These are phyloP conservation scores for Allobates femoralis DNA, from an alignment of 2,797 vertebrate species.

Conservation along the genomic window DNA sequence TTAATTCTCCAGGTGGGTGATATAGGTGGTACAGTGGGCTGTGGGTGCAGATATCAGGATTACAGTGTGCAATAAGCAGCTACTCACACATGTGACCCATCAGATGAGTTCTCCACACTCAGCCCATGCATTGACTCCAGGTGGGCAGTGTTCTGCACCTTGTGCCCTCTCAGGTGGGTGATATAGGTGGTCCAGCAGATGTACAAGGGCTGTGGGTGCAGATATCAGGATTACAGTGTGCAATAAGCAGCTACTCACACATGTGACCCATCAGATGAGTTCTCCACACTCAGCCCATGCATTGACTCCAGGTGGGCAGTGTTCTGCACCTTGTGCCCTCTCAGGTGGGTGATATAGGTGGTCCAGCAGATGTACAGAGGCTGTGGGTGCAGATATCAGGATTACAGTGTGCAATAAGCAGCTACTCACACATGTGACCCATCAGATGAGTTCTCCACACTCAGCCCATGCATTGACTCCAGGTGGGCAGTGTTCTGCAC, in stretches of 20 bases:
- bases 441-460: not conserved
- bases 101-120: not conserved
- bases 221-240: not conserved
- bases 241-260: conserved; percentile 24
- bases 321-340: not conserved
- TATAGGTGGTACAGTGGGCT: not conserved
- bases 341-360: not conserved
- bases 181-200: conserved; percentile 2
- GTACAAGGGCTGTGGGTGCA: not conserved
- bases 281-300: not conserved
- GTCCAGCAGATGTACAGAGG: not conserved
- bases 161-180: not conserved
- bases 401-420: not conserved
- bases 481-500: not conserved
- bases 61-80: not conserved
- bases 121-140: too few species aligned
- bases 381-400: not conserved
- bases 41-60: not conserved
- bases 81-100: conserved; percentile 27
- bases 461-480: too few species aligned
- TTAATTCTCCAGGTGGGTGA: not conserved
- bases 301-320: not conserved
- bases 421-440: conserved; percentile 27
- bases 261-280: not conserved
- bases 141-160: not conserved